Conservation (phyloP, 1,140 invertebrate genomes). For the Eciton burchellii region DNA sequence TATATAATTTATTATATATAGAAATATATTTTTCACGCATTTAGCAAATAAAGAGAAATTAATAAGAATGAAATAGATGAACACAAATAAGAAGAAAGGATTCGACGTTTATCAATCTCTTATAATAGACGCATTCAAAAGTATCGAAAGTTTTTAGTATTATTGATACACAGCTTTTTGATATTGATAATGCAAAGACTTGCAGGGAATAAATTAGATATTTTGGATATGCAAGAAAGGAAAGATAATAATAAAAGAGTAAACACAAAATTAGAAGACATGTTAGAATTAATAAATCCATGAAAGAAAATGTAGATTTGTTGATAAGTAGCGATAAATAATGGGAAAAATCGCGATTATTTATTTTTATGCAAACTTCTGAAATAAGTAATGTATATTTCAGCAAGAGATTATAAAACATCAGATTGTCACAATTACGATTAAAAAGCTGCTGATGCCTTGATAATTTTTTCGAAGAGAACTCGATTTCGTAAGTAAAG, state of each 20-base stretch:
- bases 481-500: slow-evolving; percentile 14
- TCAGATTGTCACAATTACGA: background rate
- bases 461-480: slow-evolving; percentile 17
- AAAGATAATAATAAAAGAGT: slow-evolving; percentile 11
- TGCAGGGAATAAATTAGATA: slow-evolving; percentile 44
- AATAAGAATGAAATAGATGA: background rate
- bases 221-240: background rate
- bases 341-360: slow-evolving; percentile 62
- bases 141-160: background rate
- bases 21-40: background rate
- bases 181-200: background rate
- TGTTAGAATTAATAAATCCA: background rate
- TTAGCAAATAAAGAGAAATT: slow-evolving; percentile 16
- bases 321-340: slow-evolving; percentile 66
- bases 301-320: background rate
- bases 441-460: slow-evolving; percentile 23
- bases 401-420: slow-evolving; percentile 2
- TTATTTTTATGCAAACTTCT: slow-evolving; percentile 74
- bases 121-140: background rate
- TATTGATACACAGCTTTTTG: slow-evolving; percentile 3
- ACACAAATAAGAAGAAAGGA: background rate
- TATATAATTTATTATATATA: background rate
- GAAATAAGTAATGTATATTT: slow-evolving; percentile 9
- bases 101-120: slow-evolving; percentile 17
- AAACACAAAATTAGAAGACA: background rate